Evolutionary conservation across 2,797 vertebrate genomes (phyloP), one percentile per base, ranked within the genome.

Genomic region (Sebastes trivittatus): DNA sequence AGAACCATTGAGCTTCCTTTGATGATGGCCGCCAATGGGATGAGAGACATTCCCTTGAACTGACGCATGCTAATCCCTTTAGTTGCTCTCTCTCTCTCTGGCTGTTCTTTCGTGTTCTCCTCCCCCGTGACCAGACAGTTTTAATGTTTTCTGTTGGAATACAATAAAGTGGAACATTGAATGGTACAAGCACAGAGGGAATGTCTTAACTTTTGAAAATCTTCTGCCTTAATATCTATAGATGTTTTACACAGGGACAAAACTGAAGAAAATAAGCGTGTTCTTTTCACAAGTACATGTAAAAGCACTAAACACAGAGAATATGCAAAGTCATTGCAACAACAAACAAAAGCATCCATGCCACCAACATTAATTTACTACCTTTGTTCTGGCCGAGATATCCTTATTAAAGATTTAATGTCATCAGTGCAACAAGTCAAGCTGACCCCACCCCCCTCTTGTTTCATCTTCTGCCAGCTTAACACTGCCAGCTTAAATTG

Each of bases 51-150:
- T 75, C 85, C 85, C 89, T 81, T 87, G 25, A 93, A 90, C 65
- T 93, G 88, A 91, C 65, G 83, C 76, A 73, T 69, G 80, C 36
- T 98, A 97, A 98, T 97, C 97, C 91, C 89, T 93, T 97, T 95
- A 96, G 88, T 82, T 30, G 46, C 73, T 87, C 83, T 82, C 60
- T 25, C 7, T 5, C n/a, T 64, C 55, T 71, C 54, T 25, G 60
- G 77, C 72, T 81, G 64, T 71, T 82, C 62, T 49, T 54, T 66
- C 36, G 22, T 34, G 30, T 71, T 81, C 59, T 70, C 76, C 55
- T 68, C 69, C 58, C 66, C 34, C 22, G 61, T 67, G 66, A 72
- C 62, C 6, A 30, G 22, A 71, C 55, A 46, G 58, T 52, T 59
- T 81, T 1, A 69, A 10, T 7, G 25, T 73, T 61, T 85, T 84